Base-by-base conservation (phyloP, 2,797 vertebrate species). In the Macrochelys suwanniensis region DNA sequence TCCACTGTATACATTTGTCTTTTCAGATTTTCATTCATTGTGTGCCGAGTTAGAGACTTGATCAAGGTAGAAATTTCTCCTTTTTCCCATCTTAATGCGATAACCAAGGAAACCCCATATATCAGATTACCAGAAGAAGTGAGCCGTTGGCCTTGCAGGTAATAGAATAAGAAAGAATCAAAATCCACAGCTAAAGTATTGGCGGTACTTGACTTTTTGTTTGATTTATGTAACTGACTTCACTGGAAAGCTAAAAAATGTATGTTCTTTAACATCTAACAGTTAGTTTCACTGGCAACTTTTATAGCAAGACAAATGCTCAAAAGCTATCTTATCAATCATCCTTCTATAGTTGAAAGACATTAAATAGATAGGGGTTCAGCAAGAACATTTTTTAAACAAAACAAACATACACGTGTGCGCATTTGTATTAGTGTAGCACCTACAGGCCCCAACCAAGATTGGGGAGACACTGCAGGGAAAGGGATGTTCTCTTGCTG, bases 41-140 rank as follows among this genome's bases (percentile, higher is more conserved):
- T 45, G 85, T 8, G 19, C 6, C 49, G 88, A 95, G 85, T 88
- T 93, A n/a, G 59, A 86, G 76, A n/a, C 92, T 89, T 53, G 78
- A 68, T 0, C 1, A 17, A 80, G 21, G 76, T 56, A 31, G 15
- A 1, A 5, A 54, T 96, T 93, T 92, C 59, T 96, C 3, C 82
- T 7, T 94, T 92, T 94, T 88, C 49, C 54, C 8, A 2, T 71
- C 17, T 92, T 90, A 89, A 87, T 89, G 10, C 45, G 51, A 80
- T 81, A 92, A 31, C 59, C 28, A 61, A 61, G 59, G 31, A 61
- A 61, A 33, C 59, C 3, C 7, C 31, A 33, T 33, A 61, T 59
- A 59, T 59, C 57, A 59, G 6, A 59, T 31, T 61, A 33, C 13
- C 2, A 61, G 33, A 31, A 61, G 13, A 33, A 61, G 13, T 61